A percentile compares a stretch with the other conserved stretches of the same genome.
Evolutionary conservation across 2,797 vertebrate genomes (phyloP).

Genomic region (Vultur gryphus): DNA sequence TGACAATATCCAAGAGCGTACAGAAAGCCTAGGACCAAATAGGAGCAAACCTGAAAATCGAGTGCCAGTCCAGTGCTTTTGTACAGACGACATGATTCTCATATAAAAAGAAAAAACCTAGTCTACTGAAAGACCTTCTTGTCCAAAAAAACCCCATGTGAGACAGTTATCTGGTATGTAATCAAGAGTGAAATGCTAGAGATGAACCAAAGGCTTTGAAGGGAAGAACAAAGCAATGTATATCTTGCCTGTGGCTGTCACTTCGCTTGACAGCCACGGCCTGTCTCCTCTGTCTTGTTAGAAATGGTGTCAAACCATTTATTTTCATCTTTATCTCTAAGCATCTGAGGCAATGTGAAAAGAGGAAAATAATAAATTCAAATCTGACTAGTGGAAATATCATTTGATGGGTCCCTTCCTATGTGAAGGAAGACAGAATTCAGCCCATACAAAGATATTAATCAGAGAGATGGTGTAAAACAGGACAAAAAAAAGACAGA

Average conservation of each 20-base stretch:
- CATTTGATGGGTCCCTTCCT: neutral
- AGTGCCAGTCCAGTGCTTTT: neutral
- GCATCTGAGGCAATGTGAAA: neutral
- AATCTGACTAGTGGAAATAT: neutral
- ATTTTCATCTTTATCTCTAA: neutral
- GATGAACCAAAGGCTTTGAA: constrained; percentile 6
- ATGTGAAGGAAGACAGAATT: neutral
- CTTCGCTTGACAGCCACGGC: neutral
- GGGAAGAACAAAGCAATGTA: neutral
- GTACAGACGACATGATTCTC: neutral
- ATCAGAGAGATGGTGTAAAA: neutral
- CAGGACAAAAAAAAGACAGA: neutral
- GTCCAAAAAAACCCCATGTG: neutral
- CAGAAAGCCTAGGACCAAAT: neutral
- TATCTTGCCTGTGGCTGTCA: neutral
- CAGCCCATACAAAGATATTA: neutral
- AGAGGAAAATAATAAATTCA: neutral
- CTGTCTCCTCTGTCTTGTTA: neutral
- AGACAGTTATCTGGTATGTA: neutral
- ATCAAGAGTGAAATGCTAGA: neutral
- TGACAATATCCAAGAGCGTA: neutral
- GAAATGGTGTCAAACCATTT: neutral
- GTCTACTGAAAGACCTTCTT: neutral
- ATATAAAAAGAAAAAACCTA: neutral
- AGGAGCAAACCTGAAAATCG: neutral